These are phyloP conservation scores for Ivindomyrus marchei DNA, from an alignment of 2,113 vertebrate genomes.

Conservation along the genomic window DNA sequence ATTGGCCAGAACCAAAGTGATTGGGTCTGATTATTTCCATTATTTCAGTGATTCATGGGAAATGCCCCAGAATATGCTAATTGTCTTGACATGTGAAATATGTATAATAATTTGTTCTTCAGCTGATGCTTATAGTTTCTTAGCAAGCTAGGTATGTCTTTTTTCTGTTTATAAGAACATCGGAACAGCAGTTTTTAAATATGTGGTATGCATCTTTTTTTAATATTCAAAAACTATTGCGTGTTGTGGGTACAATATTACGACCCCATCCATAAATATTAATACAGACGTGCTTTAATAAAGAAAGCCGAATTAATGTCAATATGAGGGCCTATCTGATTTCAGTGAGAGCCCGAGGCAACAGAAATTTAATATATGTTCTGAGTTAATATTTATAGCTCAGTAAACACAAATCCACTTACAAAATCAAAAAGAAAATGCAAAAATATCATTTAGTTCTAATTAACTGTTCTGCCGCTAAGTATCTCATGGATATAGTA, in stretches of 20 bases:
- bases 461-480: neutral
- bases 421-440: neutral
- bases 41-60: neutral
- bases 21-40: neutral
- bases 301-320: neutral
- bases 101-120: neutral
- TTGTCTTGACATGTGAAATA: neutral
- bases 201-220: neutral
- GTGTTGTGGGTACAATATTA: neutral
- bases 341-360: neutral
- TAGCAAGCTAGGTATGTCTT: neutral
- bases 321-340: neutral
- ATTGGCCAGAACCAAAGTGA: neutral
- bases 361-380: neutral
- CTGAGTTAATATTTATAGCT: conserved; percentile 1
- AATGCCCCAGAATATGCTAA: neutral
- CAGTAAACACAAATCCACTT: neutral
- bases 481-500: neutral
- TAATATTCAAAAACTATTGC: neutral
- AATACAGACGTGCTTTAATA: neutral
- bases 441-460: neutral
- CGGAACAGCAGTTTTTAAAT: neutral
- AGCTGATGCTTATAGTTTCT: neutral
- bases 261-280: neutral
- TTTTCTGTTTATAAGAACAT: neutral